A percentile compares a stretch with the other conserved stretches of the same genome.
phyloP scores from a whole-genome alignment of 2,888 invertebrate genomes.

The Mycalesis mineus region DNA sequence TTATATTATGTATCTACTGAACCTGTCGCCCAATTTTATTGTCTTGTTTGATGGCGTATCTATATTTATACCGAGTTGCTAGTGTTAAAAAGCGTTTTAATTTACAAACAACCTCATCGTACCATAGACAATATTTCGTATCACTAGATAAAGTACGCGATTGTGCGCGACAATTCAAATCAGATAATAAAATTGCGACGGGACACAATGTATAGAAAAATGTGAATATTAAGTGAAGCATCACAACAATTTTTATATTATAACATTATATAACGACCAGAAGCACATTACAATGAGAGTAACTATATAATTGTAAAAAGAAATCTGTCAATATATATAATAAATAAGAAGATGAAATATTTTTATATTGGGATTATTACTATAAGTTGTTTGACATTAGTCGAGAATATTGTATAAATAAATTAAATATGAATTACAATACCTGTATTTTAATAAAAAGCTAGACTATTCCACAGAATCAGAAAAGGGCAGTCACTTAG shows the following conservation, averaged over 20 bases:
- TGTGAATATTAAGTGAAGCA: conserved; percentile 39
- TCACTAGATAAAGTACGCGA: not conserved
- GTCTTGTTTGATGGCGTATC: not conserved
- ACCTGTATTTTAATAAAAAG: not conserved
- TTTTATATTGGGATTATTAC: conserved; percentile 76
- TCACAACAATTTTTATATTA: conserved; percentile 45
- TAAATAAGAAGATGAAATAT: conserved; percentile 71
- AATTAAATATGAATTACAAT: conserved; percentile 52
- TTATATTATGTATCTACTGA: conserved; percentile 19
- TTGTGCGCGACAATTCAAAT: not conserved
- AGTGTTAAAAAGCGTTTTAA: too few relatives aligned
- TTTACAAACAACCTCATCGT: too few relatives aligned
- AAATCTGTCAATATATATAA: conserved; percentile 56
- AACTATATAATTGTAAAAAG: conserved; percentile 53
- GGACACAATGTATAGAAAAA: conserved; percentile 19
- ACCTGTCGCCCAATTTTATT: conserved; percentile 14
- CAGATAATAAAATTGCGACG: not conserved
- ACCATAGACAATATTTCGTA: not conserved
- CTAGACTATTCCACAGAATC: too few relatives aligned
- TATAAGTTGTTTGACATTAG: conserved; percentile 65
- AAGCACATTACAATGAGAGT: conserved; percentile 39
- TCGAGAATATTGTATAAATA: conserved; percentile 73
- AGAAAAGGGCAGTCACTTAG: too few relatives aligned
- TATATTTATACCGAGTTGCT: not conserved
- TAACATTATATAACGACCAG: conserved; percentile 36